These are phyloP conservation scores for Drosophila biarmipes DNA, from an alignment of 1,140 invertebrate genomes.

Conservation along the genomic window DNA sequence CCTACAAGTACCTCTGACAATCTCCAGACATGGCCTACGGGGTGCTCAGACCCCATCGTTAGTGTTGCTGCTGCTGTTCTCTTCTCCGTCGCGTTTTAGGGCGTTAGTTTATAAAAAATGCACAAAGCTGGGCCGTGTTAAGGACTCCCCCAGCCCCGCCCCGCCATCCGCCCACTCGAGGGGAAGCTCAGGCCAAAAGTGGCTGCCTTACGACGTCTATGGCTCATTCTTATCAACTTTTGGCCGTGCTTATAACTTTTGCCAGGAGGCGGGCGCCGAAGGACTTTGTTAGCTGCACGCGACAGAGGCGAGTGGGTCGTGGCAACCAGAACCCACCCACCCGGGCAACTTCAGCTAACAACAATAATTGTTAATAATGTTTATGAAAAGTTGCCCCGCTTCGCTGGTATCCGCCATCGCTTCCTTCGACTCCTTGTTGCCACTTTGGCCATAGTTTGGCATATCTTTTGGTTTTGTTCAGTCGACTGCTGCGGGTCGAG, in stretches of 20 bases:
- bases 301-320: conserved; percentile 55
- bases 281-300: conserved; percentile 70
- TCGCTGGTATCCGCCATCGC: conserved; percentile 38
- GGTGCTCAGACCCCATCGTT: conserved; percentile 29
- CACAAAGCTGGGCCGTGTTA: conserved; percentile 76
- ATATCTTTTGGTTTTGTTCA: conserved; percentile 77
- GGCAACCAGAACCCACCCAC: conserved; percentile 27
- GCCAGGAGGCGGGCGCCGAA: conserved; percentile 31
- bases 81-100: conserved; percentile 47
- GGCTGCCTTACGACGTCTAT: conserved; percentile 79
- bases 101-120: conserved; percentile 79
- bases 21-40: conserved; percentile 38
- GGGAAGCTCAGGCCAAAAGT: conserved; percentile 46
- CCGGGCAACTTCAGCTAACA: conserved; percentile 74
- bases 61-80: conserved; percentile 28
- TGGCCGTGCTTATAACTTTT: conserved; percentile 78
- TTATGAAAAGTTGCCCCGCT: conserved; percentile 74
- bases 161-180: neutral
- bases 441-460: conserved; percentile 62
- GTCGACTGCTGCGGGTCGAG: conserved; percentile 68
- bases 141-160: conserved; percentile 50
- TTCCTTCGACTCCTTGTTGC: conserved; percentile 37
- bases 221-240: conserved; percentile 82
- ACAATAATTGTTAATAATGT: conserved; percentile 83
- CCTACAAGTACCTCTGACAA: conserved; percentile 6